These are phyloP conservation scores for Sander vitreus DNA, from an alignment of 2,113 vertebrate species.

Conservation along the genomic window DNA sequence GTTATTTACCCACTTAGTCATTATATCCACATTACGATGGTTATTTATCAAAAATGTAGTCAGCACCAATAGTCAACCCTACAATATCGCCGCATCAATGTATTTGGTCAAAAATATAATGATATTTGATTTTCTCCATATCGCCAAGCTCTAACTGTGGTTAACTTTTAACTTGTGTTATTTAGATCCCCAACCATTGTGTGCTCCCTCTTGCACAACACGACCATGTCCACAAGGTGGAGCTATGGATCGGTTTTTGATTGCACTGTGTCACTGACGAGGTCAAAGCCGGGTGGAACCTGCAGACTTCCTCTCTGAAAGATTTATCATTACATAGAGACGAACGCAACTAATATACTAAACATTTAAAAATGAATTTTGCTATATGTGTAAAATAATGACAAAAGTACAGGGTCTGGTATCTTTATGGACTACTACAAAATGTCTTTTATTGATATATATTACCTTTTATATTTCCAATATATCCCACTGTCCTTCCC, in stretches of 20 bases:
- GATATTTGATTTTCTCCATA: too few species aligned
- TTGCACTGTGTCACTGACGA: slow-evolving; percentile 63
- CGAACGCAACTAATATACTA: not conserved
- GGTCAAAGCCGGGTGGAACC: slow-evolving; percentile 65
- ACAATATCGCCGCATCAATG: too few species aligned
- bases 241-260: slow-evolving; percentile 67
- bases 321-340: not conserved
- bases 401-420: too few species aligned
- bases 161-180: too few species aligned
- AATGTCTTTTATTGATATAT: slow-evolving; percentile 14
- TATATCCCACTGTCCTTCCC: not conserved
- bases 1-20: too few species aligned
- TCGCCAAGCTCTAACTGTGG: too few species aligned
- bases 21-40: too few species aligned
- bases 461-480: not conserved
- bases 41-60: too few species aligned
- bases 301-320: slow-evolving; percentile 22
- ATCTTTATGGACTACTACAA: not conserved
- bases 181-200: slow-evolving; percentile 2
- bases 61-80: too few species aligned
- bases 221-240: slow-evolving; percentile 71
- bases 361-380: not conserved
- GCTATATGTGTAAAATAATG: not conserved
- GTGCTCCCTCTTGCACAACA: slow-evolving; percentile 44
- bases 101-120: too few species aligned